Base-by-base conservation (phyloP, 2,797 vertebrate genomes). In the Ctenopoma kingsleyae region DNA sequence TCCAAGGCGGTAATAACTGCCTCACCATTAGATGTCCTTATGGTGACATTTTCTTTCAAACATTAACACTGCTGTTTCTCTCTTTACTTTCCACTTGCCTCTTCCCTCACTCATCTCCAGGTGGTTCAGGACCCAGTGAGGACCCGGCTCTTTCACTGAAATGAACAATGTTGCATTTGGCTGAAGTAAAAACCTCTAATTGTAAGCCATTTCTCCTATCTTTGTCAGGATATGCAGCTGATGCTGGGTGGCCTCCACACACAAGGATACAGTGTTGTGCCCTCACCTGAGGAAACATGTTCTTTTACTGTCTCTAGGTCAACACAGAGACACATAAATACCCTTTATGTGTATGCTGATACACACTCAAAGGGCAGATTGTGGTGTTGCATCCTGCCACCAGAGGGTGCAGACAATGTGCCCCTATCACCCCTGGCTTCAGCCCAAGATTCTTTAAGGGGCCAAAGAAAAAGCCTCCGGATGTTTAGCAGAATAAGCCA, bases 391-490 rank as follows among this genome's bases (percentile, higher is more conserved):
- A 85, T 92, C 87, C 83, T 80, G 83, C 94, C 94, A 94, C 90
- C 91, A 94, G 94, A 93, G 91, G 93, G 93, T 88, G 91, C 91
- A 92, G 89, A 94, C 83, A 92, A 93, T 91, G 77, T 87, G 82
- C 92, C 93, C 91, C 86, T 90, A 90, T 92, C 86, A 63, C 61
- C 76, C 82, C 69, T 67, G 79, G 64, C 76, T 77, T 73, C 61
- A 74, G 62, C 72, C 72, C 20, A 23, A 78, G 57, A 76, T 84
- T 87, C 85, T 76, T 89, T 69, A 40, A 71, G 64, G 71, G 65
- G 66, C 70, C 69, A 82, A 80, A 89, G 84, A 89, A 84, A 76
- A 71, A 87, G 71, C 48, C 73, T 87, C 87, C 72, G 85, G 90
- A 89, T 89, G 88, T 82, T 68, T n/a, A 41, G 60, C 80, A 71